Conservation (phyloP, 2,888 invertebrate species). For the Volucella zonaria region DNA sequence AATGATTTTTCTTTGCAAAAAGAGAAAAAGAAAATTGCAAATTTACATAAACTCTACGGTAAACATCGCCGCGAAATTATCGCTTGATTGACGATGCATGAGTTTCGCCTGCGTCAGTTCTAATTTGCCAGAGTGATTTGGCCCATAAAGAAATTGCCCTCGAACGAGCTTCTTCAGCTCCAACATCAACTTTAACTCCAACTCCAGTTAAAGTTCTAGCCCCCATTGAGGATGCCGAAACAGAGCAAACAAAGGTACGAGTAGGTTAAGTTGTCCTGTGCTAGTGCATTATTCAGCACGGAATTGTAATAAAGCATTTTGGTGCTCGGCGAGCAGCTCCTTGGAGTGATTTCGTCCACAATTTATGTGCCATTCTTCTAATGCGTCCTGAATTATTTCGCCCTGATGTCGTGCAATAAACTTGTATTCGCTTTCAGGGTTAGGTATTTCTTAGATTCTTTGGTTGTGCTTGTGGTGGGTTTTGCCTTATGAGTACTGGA, state of each 20-base stretch:
- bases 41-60: slow-evolving; percentile 68
- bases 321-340: slow-evolving; percentile 65
- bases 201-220: not conserved
- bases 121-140: slow-evolving; percentile 70
- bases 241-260: slow-evolving; percentile 63
- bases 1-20: slow-evolving; percentile 27
- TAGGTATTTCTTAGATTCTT: slow-evolving; percentile 12
- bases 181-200: not conserved
- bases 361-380: slow-evolving; percentile 74
- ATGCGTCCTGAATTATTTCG: slow-evolving; percentile 74
- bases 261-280: slow-evolving; percentile 74
- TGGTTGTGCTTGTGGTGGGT: slow-evolving; percentile 48
- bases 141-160: slow-evolving; percentile 66
- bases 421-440: slow-evolving; percentile 63
- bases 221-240: not conserved
- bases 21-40: slow-evolving; percentile 15
- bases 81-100: slow-evolving; percentile 57
- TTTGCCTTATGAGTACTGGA: slow-evolving; percentile 73
- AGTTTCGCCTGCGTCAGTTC: slow-evolving; percentile 51
- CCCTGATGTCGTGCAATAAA: slow-evolving; percentile 68
- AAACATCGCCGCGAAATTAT: slow-evolving; percentile 67
- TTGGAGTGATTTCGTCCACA: slow-evolving; percentile 69
- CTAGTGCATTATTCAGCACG: slow-evolving; percentile 76
- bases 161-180: slow-evolving; percentile 18
- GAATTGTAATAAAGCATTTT: slow-evolving; percentile 77